Percentiles rank a stretch among this genome's conserved stretches.
Conservation (phyloP, 2,113 vertebrate genomes). For the Callopanchax toddi region DNA sequence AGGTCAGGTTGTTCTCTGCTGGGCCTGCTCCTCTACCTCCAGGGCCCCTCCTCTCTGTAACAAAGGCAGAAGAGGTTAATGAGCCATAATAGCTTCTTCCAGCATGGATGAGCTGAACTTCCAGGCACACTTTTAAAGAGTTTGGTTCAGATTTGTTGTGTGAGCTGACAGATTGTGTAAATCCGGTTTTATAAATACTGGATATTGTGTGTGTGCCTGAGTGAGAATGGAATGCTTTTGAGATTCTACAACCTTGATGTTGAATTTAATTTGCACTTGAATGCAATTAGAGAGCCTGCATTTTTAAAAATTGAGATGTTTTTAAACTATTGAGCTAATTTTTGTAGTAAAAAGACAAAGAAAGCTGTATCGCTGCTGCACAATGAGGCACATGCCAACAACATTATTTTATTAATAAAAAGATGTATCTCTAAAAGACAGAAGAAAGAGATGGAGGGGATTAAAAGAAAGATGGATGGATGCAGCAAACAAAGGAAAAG, state of each 20-base stretch:
- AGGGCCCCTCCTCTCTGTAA: slow-evolving; percentile 31
- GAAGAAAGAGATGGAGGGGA: background rate
- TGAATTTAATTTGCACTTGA: slow-evolving; percentile 1
- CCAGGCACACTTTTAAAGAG: background rate
- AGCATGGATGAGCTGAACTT: slow-evolving; percentile 20
- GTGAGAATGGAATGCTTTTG: background rate
- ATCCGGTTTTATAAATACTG: background rate
- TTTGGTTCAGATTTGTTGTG: background rate
- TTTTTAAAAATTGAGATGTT: background rate
- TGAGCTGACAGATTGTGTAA: slow-evolving; percentile 1
- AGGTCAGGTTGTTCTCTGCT: slow-evolving; percentile 38
- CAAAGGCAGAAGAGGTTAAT: slow-evolving; percentile 57
- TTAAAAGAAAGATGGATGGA: slow-evolving; percentile 11
- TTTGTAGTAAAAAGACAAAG: slow-evolving; percentile 12
- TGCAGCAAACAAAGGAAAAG: background rate
- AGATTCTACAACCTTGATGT: background rate
- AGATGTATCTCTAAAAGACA: slow-evolving; percentile 8
- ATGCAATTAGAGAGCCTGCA: background rate
- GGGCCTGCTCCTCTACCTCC: slow-evolving; percentile 29
- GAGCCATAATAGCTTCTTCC: slow-evolving; percentile 47
- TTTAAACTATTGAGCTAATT: slow-evolving; percentile 3
- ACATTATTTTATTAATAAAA: background rate
- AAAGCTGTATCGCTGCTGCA: slow-evolving; percentile 14
- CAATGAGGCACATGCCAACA: slow-evolving; percentile 4
- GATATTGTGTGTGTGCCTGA: background rate